Percentiles rank a stretch among this genome's conserved stretches.
phyloP scores from a whole-genome alignment of 2,797 vertebrate genomes.

The Pelobates cultripes region DNA sequence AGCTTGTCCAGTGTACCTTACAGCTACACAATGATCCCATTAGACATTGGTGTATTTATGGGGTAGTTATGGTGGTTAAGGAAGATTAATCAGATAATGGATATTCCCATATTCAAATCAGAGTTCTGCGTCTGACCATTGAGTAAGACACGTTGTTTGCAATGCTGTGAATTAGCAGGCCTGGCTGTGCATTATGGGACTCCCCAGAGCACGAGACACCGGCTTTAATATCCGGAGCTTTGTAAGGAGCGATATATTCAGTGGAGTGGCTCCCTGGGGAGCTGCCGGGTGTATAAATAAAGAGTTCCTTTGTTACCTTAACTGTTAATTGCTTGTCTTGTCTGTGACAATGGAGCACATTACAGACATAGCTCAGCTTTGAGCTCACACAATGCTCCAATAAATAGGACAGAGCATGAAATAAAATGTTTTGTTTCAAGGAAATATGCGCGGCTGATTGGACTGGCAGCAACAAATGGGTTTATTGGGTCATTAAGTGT shows the following conservation, averaged over 20 bases:
- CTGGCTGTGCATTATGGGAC: constrained; percentile 4
- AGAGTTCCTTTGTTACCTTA: constrained; percentile 5
- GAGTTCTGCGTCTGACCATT: neutral
- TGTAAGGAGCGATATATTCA: neutral
- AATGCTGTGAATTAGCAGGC: neutral
- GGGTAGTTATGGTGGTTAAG: neutral
- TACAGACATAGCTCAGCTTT: constrained; percentile 3
- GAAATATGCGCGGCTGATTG: neutral
- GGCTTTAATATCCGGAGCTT: neutral
- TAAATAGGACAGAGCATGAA: constrained; percentile 4
- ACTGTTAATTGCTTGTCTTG: constrained; percentile 28
- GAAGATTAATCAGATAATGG: constrained; percentile 1
- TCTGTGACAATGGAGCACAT: constrained; percentile 18
- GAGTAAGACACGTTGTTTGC: neutral
- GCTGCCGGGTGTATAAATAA: neutral
- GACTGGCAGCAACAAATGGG: neutral
- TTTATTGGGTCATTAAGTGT: constrained; percentile 28
- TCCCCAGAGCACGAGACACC: neutral
- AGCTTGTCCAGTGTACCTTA: no score
- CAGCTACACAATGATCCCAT: neutral
- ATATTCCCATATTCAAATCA: no score
- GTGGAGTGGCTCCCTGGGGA: neutral
- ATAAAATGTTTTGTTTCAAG: constrained; percentile 12
- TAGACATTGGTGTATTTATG: neutral
- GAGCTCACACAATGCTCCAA: constrained; percentile 1